These are phyloP conservation scores for Plebejus melissa DNA, from an alignment of 2,888 invertebrate genomes.

Conservation along the genomic window DNA sequence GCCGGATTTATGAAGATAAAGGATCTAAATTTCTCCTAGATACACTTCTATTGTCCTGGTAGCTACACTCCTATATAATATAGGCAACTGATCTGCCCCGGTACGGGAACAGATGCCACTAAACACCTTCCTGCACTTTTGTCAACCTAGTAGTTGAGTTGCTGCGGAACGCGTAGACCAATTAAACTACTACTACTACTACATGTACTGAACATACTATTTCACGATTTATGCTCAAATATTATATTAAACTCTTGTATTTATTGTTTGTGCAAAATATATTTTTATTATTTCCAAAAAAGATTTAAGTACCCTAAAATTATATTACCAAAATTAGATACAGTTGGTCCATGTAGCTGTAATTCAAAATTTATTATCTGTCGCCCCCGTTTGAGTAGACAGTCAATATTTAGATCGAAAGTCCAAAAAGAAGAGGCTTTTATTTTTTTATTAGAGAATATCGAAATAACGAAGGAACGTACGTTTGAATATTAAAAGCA, in stretches of 20 bases:
- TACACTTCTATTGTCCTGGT: neutral
- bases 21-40: neutral
- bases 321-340: conserved; percentile 1
- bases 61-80: neutral
- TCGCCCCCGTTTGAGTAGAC: conserved; percentile 50
- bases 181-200: neutral
- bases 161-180: no score
- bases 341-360: neutral
- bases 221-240: neutral
- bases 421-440: conserved; percentile 54
- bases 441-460: conserved; percentile 23
- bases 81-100: no score
- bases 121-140: no score
- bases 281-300: neutral
- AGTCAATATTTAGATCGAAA: conserved; percentile 53
- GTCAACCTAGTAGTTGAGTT: no score
- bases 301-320: neutral
- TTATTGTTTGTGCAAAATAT: neutral
- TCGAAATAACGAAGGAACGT: conserved; percentile 1
- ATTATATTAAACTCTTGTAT: no score
- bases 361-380: conserved; percentile 36
- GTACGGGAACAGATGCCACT: no score
- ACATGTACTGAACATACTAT: neutral
- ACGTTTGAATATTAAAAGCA: conserved; percentile 1
- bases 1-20: no score